phyloP scores from a whole-genome alignment of 2,797 vertebrate genomes.

The Crenuchus spilurus region DNA sequence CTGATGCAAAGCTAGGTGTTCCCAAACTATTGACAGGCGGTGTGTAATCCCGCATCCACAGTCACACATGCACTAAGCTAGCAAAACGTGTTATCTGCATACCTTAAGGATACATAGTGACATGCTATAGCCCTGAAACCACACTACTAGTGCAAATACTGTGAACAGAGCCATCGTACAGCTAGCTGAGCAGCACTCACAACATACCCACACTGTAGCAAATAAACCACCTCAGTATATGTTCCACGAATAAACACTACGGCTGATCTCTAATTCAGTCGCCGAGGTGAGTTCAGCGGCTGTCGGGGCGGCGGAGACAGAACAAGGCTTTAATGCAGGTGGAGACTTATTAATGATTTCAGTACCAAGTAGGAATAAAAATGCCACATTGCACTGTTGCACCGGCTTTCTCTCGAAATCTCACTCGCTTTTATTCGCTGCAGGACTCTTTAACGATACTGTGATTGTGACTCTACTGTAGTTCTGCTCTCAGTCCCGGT shows the following conservation, averaged over 20 bases:
- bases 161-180: constrained; percentile 32
- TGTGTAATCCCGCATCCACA: background rate
- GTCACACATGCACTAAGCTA: constrained; percentile 12
- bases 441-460: constrained; percentile 62
- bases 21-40: background rate
- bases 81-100: background rate
- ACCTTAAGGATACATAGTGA: constrained; percentile 4
- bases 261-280: no score
- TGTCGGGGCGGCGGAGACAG: no score
- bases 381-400: background rate
- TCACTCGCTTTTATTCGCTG: constrained; percentile 45
- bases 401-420: background rate
- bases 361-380: constrained; percentile 13
- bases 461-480: constrained; percentile 74
- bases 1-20: background rate
- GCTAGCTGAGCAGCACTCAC: constrained; percentile 22
- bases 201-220: constrained; percentile 37
- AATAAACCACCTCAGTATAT: constrained; percentile 17
- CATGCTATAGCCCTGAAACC: constrained; percentile 9
- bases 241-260: background rate
- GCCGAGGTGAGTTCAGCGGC: no score
- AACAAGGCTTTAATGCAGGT: background rate
- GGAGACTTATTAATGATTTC: background rate
- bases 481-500: constrained; percentile 39
- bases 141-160: constrained; percentile 34